Conservation (phyloP, 2,113 vertebrate species). For the Lucifuga dentata region DNA sequence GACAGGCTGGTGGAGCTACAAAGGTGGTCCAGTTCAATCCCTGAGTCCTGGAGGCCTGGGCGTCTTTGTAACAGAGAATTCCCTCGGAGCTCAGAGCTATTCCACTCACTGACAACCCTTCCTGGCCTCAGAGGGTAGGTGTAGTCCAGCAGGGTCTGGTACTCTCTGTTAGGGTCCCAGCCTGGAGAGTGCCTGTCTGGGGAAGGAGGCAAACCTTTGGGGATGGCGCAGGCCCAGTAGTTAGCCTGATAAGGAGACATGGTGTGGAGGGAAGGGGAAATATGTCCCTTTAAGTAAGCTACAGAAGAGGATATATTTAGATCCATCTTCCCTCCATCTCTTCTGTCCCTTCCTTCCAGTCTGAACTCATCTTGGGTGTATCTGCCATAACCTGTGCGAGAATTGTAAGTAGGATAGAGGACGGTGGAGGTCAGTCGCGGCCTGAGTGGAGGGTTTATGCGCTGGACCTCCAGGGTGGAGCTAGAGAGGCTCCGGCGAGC, state of each 20-base stretch:
- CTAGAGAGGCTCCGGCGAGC: constrained; percentile 55
- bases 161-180: constrained; percentile 91
- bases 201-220: constrained; percentile 82
- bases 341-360: neutral
- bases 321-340: neutral
- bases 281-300: constrained; percentile 17
- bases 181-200: constrained; percentile 84
- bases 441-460: constrained; percentile 54
- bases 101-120: constrained; percentile 57
- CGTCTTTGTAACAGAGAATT: constrained; percentile 59
- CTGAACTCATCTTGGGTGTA: constrained; percentile 22
- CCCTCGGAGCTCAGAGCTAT: constrained; percentile 2
- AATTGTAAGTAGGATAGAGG: constrained; percentile 47
- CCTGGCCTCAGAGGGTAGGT: constrained; percentile 90
- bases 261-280: constrained; percentile 22
- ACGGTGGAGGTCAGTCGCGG: constrained; percentile 69
- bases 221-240: constrained; percentile 92
- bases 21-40: constrained; percentile 88
- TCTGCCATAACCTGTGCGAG: constrained; percentile 24
- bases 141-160: constrained; percentile 91
- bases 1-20: constrained; percentile 80
- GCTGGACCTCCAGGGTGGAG: constrained; percentile 54
- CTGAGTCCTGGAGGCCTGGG: constrained; percentile 86
- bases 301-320: constrained; percentile 12
- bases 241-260: constrained; percentile 82